Evolutionary conservation across 2,888 invertebrate species (phyloP).

Genomic region (Hyles lineata): DNA sequence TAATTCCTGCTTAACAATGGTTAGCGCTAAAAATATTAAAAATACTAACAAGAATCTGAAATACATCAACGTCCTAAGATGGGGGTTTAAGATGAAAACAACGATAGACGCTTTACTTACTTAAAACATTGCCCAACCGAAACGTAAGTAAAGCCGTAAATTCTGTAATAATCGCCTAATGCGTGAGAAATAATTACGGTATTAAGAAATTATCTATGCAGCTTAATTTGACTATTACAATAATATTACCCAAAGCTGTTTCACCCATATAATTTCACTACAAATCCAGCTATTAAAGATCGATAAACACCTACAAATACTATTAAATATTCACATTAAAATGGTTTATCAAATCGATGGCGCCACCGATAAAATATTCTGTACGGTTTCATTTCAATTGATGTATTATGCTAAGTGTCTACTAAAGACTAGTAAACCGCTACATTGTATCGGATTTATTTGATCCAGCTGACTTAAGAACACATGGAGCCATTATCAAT

Average conservation of each 20-base stretch:
- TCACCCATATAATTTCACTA: neutral
- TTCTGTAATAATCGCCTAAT: neutral
- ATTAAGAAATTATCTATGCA: neutral
- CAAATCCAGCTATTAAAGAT: neutral
- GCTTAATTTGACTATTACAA: neutral
- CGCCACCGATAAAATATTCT: neutral
- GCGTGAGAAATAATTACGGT: neutral
- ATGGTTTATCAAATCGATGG: constrained; percentile 14
- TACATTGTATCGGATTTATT: constrained; percentile 1
- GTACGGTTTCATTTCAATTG: constrained; percentile 7
- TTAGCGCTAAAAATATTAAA: too few species aligned
- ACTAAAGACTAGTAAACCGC: neutral
- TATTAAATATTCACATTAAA: constrained; percentile 1
- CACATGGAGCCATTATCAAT: neutral
- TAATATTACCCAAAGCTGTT: neutral
- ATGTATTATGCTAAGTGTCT: constrained; percentile 1
- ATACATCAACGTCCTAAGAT: too few species aligned
- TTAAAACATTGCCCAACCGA: too few species aligned
- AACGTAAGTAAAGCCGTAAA: neutral
- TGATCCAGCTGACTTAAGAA: constrained; percentile 1
- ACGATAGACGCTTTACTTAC: too few species aligned
- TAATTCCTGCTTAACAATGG: too few species aligned
- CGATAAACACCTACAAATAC: constrained; percentile 20
- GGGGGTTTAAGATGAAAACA: too few species aligned
- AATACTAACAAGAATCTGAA: too few species aligned